Evolutionary conservation across 2,113 vertebrate species (phyloP).

Genomic region (Passerina amoena): DNA sequence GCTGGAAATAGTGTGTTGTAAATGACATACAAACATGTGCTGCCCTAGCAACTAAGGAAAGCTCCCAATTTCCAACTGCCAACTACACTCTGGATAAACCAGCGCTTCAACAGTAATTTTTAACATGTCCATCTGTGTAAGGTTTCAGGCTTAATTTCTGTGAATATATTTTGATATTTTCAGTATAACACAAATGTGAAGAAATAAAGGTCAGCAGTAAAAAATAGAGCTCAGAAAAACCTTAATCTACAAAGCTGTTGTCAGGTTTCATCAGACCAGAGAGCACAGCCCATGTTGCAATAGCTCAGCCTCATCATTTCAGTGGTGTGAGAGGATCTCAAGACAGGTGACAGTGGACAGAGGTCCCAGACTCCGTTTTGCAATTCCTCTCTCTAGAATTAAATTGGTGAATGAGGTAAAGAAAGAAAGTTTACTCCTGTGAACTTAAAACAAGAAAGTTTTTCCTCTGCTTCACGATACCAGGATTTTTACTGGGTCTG

Average conservation of each 20-base stretch:
- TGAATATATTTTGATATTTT: neutral
- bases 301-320: neutral
- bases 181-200: neutral
- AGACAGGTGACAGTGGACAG: neutral
- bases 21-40: neutral
- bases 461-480: neutral
- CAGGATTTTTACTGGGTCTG: neutral
- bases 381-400: neutral
- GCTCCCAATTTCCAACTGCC: neutral
- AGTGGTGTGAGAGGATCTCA: neutral
- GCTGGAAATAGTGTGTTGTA: neutral
- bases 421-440: neutral
- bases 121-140: neutral
- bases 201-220: neutral
- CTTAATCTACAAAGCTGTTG: neutral
- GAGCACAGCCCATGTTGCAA: fast-evolving
- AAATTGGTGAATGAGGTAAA: neutral
- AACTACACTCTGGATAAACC: neutral
- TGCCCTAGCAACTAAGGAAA: neutral
- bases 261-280: neutral
- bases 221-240: neutral
- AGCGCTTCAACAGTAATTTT: neutral
- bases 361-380: neutral
- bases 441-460: neutral
- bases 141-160: neutral